These are phyloP conservation scores for Odontomyia ornata DNA, from an alignment of 2,888 invertebrate species.

Conservation along the genomic window DNA sequence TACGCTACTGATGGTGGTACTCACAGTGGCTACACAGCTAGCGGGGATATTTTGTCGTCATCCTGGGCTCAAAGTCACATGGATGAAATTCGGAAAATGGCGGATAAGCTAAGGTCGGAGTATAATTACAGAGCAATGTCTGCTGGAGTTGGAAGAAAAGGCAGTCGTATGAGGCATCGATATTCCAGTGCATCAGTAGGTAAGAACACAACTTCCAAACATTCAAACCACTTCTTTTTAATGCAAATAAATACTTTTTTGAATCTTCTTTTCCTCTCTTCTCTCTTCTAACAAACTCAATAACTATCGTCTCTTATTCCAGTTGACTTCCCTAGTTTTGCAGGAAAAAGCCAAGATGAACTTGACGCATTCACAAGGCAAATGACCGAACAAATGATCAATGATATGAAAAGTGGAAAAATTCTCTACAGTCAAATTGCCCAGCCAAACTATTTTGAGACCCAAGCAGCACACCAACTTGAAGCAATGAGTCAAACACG, in stretches of 20 bases:
- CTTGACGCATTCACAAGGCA: conserved; percentile 48
- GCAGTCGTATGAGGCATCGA: conserved; percentile 12
- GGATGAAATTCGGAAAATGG: conserved; percentile 58
- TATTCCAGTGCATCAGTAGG: conserved; percentile 8
- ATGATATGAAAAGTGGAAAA: conserved; percentile 58
- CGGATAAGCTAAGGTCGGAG: conserved; percentile 57
- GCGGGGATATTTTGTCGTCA: conserved; percentile 51
- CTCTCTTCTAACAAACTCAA: neutral
- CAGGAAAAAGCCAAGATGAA: conserved; percentile 58
- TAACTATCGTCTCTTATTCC: neutral
- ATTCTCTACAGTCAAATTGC: conserved; percentile 56
- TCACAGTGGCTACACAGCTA: conserved; percentile 11
- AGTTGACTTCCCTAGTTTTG: conserved; percentile 57
- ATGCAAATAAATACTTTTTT: neutral
- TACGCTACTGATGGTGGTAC: neutral
- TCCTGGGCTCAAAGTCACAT: conserved; percentile 58
- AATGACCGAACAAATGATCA: conserved; percentile 57
- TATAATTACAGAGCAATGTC: conserved; percentile 58
- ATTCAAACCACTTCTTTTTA: neutral
- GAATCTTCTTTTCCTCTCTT: neutral
- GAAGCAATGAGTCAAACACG: conserved; percentile 53
- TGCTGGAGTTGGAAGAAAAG: conserved; percentile 43
- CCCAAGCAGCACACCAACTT: conserved; percentile 57
- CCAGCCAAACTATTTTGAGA: conserved; percentile 61
- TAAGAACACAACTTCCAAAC: conserved; percentile 10